Conservation (phyloP, 53 echinoderm and acorn worm genomes). For the Actinopyga echinites region DNA sequence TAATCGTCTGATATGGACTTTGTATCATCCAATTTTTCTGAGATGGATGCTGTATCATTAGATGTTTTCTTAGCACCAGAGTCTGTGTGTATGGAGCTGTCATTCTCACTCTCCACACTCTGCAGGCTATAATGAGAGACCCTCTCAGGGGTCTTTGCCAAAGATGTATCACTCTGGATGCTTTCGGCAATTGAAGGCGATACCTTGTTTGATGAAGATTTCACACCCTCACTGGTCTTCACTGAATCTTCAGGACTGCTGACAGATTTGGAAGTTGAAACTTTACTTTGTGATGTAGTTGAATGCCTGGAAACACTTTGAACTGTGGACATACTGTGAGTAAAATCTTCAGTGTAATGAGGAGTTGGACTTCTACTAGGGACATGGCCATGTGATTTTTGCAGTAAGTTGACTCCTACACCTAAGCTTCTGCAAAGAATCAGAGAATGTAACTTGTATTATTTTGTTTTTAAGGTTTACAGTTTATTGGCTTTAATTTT, state of each 20-base stretch:
- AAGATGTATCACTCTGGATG: constrained; percentile 20
- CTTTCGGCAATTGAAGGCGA: neutral
- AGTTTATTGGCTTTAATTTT: no score
- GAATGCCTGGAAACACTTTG: constrained; percentile 7
- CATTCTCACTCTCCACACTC: constrained; percentile 44
- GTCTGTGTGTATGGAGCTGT: constrained; percentile 81
- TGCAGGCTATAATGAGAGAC: constrained; percentile 24
- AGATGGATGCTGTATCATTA: constrained; percentile 48
- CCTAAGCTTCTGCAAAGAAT: constrained; percentile 47
- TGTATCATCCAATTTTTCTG: constrained; percentile 65
- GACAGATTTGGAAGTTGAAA: neutral
- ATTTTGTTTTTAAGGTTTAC: no score
- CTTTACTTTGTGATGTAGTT: constrained; percentile 3
- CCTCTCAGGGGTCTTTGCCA: constrained; percentile 39
- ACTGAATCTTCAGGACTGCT: constrained; percentile 11
- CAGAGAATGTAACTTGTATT: neutral
- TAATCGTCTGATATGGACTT: constrained; percentile 38
- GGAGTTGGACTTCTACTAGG: constrained; percentile 51
- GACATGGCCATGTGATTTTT: neutral
- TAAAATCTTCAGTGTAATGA: constrained; percentile 85
- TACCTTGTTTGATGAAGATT: constrained; percentile 13
- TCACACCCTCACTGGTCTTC: constrained; percentile 60
- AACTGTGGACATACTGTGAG: constrained; percentile 53
- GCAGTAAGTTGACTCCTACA: constrained; percentile 52
- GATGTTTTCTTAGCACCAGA: constrained; percentile 52